These are phyloP conservation scores for Lithodes maja DNA, from an alignment of 2,888 invertebrate species.

Conservation along the genomic window DNA sequence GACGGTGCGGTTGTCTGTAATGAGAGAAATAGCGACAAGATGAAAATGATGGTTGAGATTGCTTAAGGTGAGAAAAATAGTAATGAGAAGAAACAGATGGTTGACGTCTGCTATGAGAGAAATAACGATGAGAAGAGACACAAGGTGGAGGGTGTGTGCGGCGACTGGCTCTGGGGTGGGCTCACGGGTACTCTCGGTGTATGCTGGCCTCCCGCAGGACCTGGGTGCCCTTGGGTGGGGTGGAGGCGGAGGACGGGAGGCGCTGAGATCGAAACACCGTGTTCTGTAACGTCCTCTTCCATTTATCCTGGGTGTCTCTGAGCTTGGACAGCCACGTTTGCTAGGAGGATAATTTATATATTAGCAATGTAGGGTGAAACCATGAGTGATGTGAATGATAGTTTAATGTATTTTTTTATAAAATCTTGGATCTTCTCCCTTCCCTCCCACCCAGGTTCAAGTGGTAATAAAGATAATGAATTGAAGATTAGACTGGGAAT, in stretches of 20 bases:
- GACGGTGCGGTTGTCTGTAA: no score
- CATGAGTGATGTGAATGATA: not conserved
- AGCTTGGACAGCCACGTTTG: slow-evolving; percentile 77
- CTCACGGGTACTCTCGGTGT: slow-evolving; percentile 54
- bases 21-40: no score
- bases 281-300: slow-evolving; percentile 76
- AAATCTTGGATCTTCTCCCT: not conserved
- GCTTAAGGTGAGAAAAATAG: not conserved
- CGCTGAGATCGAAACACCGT: slow-evolving; percentile 74
- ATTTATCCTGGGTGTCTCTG: slow-evolving; percentile 77
- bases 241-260: slow-evolving; percentile 64
- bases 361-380: not conserved
- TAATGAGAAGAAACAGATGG: not conserved
- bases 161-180: not conserved
- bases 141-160: not conserved
- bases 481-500: no score
- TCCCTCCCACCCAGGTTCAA: not conserved
- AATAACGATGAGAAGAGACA: no score
- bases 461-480: not conserved
- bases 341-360: slow-evolving; percentile 72
- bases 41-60: no score
- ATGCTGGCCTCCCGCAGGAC: slow-evolving; percentile 48
- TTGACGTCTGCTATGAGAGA: not conserved
- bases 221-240: slow-evolving; percentile 63
- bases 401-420: no score